Evolutionary conservation across 35 echinoderm and acorn worm genomes (phyloP).

Genomic region (Eucidaris tribuloides): DNA sequence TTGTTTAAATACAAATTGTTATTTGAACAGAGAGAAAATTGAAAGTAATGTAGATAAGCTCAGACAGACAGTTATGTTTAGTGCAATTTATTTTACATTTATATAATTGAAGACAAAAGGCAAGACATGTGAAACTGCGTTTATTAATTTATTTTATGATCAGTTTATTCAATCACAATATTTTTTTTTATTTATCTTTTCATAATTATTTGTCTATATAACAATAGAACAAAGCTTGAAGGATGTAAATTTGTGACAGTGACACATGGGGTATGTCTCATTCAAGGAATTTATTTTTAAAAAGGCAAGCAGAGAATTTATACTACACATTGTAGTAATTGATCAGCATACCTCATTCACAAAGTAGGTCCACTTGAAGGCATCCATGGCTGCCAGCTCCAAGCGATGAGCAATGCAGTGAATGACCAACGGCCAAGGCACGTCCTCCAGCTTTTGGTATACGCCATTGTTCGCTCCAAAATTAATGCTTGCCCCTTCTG

Average conservation of each 20-base stretch:
- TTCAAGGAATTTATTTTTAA: not conserved
- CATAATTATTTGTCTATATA: too few species aligned
- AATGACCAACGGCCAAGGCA: constrained; percentile 13
- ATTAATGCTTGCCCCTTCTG: constrained; percentile 35
- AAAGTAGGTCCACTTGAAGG: constrained; percentile 12
- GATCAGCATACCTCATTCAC: not conserved
- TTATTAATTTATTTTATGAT: too few species aligned
- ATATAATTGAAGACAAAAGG: too few species aligned
- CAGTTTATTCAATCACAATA: too few species aligned
- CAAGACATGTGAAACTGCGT: too few species aligned
- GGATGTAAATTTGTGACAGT: too few species aligned
- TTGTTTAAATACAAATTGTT: not conserved
- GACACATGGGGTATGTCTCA: not conserved
- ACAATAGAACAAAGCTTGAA: too few species aligned
- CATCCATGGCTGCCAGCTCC: constrained; percentile 12
- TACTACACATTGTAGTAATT: not conserved
- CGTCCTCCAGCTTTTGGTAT: not conserved
- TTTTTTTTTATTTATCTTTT: too few species aligned
- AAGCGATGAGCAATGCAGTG: constrained; percentile 27
- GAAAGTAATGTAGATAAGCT: too few species aligned
- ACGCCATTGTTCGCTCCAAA: not conserved
- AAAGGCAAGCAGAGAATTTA: not conserved
- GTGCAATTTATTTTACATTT: not conserved
- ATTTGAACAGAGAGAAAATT: not conserved
- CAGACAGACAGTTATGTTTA: not conserved